phyloP scores from a whole-genome alignment of 2,888 invertebrate genomes.

The Caenorhabditis angaria region DNA sequence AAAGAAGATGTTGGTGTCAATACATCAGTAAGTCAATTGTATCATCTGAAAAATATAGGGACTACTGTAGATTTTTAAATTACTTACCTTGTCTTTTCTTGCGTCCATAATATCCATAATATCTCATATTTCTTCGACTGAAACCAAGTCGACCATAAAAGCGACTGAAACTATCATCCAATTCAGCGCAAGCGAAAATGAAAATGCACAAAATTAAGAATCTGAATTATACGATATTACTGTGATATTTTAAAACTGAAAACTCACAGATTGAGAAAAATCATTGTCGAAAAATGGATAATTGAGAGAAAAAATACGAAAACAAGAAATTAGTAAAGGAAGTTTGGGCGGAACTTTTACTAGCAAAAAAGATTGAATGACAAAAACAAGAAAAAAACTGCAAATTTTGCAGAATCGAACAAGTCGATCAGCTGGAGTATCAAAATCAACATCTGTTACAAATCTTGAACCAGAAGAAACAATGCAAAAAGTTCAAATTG shows the following conservation, averaged over 20 bases:
- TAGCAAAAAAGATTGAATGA: too few species aligned
- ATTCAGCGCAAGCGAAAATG: neutral
- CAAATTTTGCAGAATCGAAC: slow-evolving; percentile 26
- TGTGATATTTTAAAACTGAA: neutral
- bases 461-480: slow-evolving; percentile 18
- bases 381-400: neutral
- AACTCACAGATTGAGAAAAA: slow-evolving; percentile 3
- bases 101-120: neutral
- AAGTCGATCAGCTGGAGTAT: slow-evolving; percentile 25
- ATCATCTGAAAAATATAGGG: neutral
- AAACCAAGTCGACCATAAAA: neutral
- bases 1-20: slow-evolving; percentile 35
- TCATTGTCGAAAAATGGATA: neutral
- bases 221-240: neutral
- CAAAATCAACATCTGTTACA: slow-evolving; percentile 35
- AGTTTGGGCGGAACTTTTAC: too few species aligned
- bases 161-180: neutral
- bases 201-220: neutral
- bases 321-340: too few species aligned
- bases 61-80: too few species aligned
- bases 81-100: neutral
- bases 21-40: slow-evolving; percentile 29
- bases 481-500: neutral
- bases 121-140: neutral
- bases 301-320: neutral